Conservation (phyloP, 2,888 invertebrate genomes). For the Pteria penguin region DNA sequence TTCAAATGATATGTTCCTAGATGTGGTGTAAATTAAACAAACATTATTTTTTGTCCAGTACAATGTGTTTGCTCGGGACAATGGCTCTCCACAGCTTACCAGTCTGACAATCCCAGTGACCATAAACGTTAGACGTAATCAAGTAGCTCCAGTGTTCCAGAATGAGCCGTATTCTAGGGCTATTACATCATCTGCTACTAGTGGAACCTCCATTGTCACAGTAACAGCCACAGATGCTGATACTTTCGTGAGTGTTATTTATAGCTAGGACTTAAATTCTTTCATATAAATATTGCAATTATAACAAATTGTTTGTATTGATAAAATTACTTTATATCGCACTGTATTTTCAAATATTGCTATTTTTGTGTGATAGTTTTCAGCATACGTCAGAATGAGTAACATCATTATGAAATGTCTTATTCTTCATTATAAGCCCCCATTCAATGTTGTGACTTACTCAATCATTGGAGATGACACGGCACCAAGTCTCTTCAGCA, state of each 20-base stretch:
- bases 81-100: constrained; percentile 44
- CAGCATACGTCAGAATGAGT: too few relatives aligned
- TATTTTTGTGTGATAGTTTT: too few relatives aligned
- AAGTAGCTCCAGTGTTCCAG: constrained; percentile 66
- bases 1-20: too few relatives aligned
- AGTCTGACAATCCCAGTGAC: constrained; percentile 53
- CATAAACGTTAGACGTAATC: constrained; percentile 65
- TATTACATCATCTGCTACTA: constrained; percentile 50
- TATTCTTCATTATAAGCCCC: too few relatives aligned
- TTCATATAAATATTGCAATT: too few relatives aligned
- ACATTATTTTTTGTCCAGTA: constrained; percentile 44
- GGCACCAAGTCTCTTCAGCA: constrained; percentile 64
- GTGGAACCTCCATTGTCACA: constrained; percentile 49
- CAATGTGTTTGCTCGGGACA: constrained; percentile 55
- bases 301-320: too few relatives aligned
- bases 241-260: constrained; percentile 40
- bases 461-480: constrained; percentile 72
- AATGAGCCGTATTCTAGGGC: constrained; percentile 55
- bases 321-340: too few relatives aligned
- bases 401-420: too few relatives aligned
- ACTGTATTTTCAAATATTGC: too few relatives aligned
- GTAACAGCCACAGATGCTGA: constrained; percentile 62
- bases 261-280: too few relatives aligned
- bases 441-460: constrained; percentile 68
- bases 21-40: background rate